A percentile compares a stretch with the other conserved stretches of the same genome.
Conservation (phyloP, 2,113 vertebrate species). For the Stercorarius parasiticus region DNA sequence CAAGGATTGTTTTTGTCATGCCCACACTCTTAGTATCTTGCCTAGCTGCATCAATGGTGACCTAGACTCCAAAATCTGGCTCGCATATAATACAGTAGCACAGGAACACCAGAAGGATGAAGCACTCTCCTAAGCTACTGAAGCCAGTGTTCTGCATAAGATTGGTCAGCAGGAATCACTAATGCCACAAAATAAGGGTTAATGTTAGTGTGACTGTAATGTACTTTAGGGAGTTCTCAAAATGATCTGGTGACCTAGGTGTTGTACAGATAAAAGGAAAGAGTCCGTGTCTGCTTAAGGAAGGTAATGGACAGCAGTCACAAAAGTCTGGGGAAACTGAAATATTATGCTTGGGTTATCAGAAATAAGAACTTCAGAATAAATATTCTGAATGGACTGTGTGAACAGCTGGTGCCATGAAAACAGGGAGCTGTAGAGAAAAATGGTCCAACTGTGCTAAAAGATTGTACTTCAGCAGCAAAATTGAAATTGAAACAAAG, state of each 20-base stretch:
- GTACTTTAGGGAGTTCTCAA: neutral
- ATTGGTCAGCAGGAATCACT: neutral
- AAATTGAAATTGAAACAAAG: neutral
- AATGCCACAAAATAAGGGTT: neutral
- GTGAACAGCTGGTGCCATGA: neutral
- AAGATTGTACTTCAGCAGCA: neutral
- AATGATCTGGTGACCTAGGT: neutral
- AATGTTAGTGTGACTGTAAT: neutral
- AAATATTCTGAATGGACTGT: neutral
- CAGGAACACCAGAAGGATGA: neutral
- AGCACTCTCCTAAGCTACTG: neutral
- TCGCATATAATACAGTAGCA: neutral
- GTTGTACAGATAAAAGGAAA: neutral
- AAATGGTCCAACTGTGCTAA: neutral
- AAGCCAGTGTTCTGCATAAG: neutral
- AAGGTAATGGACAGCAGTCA: neutral
- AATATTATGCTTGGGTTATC: neutral
- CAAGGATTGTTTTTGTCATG: neutral
- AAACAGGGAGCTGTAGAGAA: neutral
- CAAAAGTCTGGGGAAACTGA: neutral
- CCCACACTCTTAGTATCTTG: neutral
- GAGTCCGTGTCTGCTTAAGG: rapidly evolving
- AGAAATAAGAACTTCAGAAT: neutral
- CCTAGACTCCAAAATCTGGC: neutral
- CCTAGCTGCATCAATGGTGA: neutral